Evolutionary conservation across 2,797 vertebrate genomes (phyloP).

Genomic region (Xenopus petersii): DNA sequence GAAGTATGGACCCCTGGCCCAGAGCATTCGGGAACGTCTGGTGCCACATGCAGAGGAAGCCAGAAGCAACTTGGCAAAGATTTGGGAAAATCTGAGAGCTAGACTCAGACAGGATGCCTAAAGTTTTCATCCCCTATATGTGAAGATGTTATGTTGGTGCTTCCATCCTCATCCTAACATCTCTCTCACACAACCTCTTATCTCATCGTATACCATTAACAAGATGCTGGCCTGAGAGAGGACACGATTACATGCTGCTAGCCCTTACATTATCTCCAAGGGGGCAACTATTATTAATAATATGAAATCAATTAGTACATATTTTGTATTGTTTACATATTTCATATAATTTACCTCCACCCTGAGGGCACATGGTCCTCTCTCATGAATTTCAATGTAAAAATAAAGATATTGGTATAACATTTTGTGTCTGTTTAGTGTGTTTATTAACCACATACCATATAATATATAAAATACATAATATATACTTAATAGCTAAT

Average conservation of each 20-base stretch:
- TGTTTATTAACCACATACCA: background rate
- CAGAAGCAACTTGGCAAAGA: conserved; percentile 48
- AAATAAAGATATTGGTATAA: conserved; percentile 35
- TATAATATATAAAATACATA: too few species aligned
- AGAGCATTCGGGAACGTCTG: conserved; percentile 56
- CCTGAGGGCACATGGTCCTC: background rate
- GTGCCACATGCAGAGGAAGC: conserved; percentile 55
- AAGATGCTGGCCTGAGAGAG: background rate
- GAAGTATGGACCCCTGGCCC: conserved; percentile 45
- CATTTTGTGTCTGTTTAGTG: conserved; percentile 1
- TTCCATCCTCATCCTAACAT: background rate
- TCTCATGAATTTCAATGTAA: conserved; percentile 7
- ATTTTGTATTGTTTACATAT: conserved; percentile 17
- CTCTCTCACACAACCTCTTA: background rate
- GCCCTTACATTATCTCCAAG: background rate
- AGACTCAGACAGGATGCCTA: conserved; percentile 11
- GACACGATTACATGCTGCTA: conserved; percentile 10
- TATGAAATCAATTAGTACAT: background rate
- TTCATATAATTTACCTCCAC: background rate
- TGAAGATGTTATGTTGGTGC: conserved; percentile 15
- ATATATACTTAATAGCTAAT: background rate
- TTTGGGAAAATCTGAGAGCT: conserved; percentile 48
- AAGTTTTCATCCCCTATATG: background rate
- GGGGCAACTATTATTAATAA: background rate
- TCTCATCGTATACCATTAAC: background rate